Conservation (phyloP, 2,888 invertebrate genomes). For the Caradrina clavipalpis region DNA sequence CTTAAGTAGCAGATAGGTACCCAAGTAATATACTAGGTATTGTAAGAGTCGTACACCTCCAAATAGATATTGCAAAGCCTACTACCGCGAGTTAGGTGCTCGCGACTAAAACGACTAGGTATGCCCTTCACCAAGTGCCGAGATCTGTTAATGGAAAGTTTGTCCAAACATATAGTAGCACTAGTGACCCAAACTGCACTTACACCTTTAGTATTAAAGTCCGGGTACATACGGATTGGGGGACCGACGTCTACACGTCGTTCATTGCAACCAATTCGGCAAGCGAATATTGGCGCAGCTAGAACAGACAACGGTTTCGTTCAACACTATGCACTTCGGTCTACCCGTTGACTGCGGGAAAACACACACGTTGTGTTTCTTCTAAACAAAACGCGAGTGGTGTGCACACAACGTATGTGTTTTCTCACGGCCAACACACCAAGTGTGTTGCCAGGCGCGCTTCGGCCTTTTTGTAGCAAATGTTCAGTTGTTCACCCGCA, state of each 20-base stretch:
- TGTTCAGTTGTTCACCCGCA: too few relatives aligned
- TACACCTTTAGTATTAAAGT: slow-evolving; percentile 82
- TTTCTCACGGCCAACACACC: too few relatives aligned
- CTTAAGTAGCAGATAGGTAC: background rate
- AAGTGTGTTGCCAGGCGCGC: too few relatives aligned
- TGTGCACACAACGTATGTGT: too few relatives aligned
- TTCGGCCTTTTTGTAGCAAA: too few relatives aligned
- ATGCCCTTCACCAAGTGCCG: slow-evolving; percentile 68
- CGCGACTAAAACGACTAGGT: slow-evolving; percentile 64
- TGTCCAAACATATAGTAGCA: slow-evolving; percentile 75
- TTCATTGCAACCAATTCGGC: slow-evolving; percentile 87
- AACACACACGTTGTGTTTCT: too few relatives aligned
- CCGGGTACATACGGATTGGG: slow-evolving; percentile 74
- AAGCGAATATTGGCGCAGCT: slow-evolving; percentile 88
- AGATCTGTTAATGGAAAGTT: slow-evolving; percentile 80
- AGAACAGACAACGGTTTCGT: slow-evolving; percentile 85
- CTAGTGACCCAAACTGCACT: slow-evolving; percentile 79
- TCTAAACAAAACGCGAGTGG: too few relatives aligned
- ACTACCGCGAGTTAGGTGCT: slow-evolving; percentile 73
- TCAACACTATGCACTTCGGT: slow-evolving; percentile 58
- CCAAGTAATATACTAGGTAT: too few relatives aligned
- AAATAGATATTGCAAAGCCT: slow-evolving; percentile 71
- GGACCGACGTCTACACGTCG: slow-evolving; percentile 81
- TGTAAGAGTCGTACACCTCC: slow-evolving; percentile 63
- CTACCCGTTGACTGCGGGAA: slow-evolving; percentile 9